These are phyloP conservation scores for Nicator chloris DNA, from an alignment of 2,113 vertebrate genomes.

Conservation along the genomic window DNA sequence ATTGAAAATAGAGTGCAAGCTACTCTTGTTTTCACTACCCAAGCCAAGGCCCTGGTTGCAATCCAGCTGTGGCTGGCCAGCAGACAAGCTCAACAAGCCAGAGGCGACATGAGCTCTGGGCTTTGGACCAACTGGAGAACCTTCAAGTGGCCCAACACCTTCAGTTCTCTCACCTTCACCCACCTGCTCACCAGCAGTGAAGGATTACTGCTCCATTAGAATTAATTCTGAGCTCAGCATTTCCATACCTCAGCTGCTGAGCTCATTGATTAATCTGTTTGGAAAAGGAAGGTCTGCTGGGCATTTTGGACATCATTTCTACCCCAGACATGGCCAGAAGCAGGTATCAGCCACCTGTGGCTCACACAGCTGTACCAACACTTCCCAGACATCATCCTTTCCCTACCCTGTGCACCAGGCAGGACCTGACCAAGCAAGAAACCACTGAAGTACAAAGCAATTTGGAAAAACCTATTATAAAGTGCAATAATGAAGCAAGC, in stretches of 20 bases:
- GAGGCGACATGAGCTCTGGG: not conserved
- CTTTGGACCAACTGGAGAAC: not conserved
- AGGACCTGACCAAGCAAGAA: not conserved
- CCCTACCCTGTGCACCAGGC: not conserved
- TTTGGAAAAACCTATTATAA: not conserved
- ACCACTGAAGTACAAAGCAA: not conserved
- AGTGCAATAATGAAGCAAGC: not conserved
- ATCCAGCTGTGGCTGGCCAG: not conserved
- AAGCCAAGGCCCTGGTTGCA: not conserved
- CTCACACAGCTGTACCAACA: not conserved
- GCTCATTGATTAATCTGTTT: rapidly evolving
- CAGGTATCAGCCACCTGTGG: not conserved
- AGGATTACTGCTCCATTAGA: not conserved
- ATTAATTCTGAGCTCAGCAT: not conserved
- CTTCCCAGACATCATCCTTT: not conserved
- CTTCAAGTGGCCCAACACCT: not conserved
- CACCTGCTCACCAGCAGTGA: not conserved
- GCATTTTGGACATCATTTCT: not conserved
- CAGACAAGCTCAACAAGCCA: not conserved
- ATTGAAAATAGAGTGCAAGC: not conserved
- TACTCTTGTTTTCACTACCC: not conserved
- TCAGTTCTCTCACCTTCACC: not conserved
- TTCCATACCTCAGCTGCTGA: not conserved
- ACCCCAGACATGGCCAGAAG: not conserved
- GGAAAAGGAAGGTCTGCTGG: not conserved